Percentiles rank a stretch among this genome's conserved stretches.
These are phyloP conservation scores for Enteromius thamalakanensis DNA, from an alignment of 2,797 vertebrate species.

Conservation along the genomic window DNA sequence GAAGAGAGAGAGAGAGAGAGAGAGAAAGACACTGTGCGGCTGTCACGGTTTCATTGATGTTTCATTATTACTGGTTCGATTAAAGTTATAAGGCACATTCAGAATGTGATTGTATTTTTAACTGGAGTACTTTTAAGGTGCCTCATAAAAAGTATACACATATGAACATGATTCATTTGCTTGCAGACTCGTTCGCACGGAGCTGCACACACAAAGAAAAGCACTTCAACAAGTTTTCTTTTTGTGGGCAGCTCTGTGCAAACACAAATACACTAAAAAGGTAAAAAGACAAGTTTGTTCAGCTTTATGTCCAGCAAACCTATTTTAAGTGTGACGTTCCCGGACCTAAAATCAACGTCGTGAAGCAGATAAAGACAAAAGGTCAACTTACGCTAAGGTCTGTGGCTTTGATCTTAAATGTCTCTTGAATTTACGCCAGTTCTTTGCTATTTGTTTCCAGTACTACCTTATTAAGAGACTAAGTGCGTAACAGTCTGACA, in stretches of 20 bases:
- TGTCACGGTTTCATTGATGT: neutral
- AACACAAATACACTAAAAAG: neutral
- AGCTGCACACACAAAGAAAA: neutral
- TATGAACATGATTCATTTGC: neutral
- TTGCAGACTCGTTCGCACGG: neutral
- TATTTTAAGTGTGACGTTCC: constrained; percentile 30
- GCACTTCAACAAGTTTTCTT: neutral
- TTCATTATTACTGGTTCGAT: constrained; percentile 32
- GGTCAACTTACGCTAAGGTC: constrained; percentile 23
- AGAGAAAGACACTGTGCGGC: constrained; percentile 2
- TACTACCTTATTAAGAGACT: neutral
- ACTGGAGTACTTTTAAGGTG: neutral
- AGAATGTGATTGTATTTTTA: neutral
- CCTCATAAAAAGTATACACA: neutral
- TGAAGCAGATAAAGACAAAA: constrained; percentile 32
- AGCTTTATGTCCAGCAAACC: neutral
- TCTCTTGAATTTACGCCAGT: neutral
- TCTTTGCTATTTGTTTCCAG: constrained; percentile 30
- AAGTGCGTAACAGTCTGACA: neutral
- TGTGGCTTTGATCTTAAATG: neutral
- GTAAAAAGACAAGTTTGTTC: neutral
- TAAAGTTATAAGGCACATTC: neutral
- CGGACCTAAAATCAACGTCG: constrained; percentile 9
- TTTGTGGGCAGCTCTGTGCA: neutral
- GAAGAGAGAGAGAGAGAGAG: constrained; percentile 20